Evolutionary conservation across 1,140 invertebrate genomes (phyloP).

Genomic region (Thereuonema tuberculata): DNA sequence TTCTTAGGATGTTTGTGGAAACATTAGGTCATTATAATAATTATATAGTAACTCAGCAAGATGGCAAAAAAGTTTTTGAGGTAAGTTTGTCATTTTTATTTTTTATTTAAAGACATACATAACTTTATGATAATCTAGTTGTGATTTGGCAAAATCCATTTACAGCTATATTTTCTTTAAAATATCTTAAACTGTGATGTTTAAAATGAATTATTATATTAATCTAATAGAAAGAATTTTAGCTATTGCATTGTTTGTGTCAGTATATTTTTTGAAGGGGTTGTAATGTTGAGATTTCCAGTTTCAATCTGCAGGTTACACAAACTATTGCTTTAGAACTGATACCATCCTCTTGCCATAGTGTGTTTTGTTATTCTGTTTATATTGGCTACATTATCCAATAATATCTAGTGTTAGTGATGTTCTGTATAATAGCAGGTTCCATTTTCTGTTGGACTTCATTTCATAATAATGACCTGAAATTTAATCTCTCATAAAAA

Average conservation of each 20-base stretch:
- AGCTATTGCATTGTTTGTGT: not conserved
- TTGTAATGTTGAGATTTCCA: too few relatives aligned
- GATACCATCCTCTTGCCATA: too few relatives aligned
- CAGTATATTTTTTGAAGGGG: not conserved
- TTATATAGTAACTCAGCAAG: conserved; percentile 35
- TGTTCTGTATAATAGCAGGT: too few relatives aligned
- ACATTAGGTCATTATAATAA: conserved; percentile 44
- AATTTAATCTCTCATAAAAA: not conserved
- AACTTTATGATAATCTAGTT: not conserved
- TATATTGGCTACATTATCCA: too few relatives aligned
- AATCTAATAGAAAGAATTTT: not conserved
- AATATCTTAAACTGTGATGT: not conserved
- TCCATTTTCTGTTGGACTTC: not conserved
- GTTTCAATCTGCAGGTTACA: too few relatives aligned
- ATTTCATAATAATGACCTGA: not conserved
- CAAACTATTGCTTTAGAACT: too few relatives aligned
- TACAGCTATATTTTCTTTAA: not conserved
- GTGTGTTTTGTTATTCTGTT: too few relatives aligned
- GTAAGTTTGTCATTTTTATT: conserved; percentile 30
- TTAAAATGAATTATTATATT: not conserved
- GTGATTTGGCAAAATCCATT: conserved; percentile 2
- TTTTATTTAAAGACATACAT: not conserved
- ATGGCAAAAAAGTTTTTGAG: conserved; percentile 39
- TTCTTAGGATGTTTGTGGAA: conserved; percentile 49
- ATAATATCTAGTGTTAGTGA: too few relatives aligned